Conservation (phyloP, 2,113 vertebrate species). For the Quiscalus mexicanus region DNA sequence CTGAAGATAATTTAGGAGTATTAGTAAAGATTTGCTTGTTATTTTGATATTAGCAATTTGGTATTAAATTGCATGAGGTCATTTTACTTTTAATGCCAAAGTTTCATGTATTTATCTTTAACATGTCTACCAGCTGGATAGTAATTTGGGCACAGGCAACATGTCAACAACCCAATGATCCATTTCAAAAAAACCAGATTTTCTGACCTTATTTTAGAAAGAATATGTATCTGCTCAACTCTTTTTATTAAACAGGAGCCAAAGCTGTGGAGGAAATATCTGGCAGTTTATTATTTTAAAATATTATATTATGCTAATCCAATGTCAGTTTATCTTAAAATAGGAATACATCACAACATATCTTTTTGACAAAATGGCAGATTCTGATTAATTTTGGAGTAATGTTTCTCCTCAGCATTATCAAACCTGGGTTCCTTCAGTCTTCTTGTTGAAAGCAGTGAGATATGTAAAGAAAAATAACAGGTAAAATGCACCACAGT, state of each 20-base stretch:
- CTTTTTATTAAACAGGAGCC: neutral
- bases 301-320: neutral
- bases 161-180: neutral
- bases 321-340: neutral
- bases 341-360: neutral
- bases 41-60: neutral
- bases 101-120: neutral
- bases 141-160: neutral
- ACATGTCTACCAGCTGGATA: neutral
- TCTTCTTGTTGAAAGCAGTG: neutral
- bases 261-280: neutral
- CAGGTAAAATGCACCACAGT: neutral
- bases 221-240: neutral
- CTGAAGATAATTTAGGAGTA: neutral
- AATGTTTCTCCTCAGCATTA: neutral
- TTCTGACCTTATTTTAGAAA: neutral
- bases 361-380: neutral
- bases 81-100: neutral
- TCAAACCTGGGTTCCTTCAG: neutral
- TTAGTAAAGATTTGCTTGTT: neutral
- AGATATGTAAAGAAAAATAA: neutral
- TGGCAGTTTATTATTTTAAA: neutral
- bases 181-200: neutral
- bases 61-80: neutral
- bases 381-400: neutral